Percentiles rank a stretch among this genome's conserved stretches.
Conservation (phyloP, 2,888 invertebrate species). For the Ornithoptera alexandrae region DNA sequence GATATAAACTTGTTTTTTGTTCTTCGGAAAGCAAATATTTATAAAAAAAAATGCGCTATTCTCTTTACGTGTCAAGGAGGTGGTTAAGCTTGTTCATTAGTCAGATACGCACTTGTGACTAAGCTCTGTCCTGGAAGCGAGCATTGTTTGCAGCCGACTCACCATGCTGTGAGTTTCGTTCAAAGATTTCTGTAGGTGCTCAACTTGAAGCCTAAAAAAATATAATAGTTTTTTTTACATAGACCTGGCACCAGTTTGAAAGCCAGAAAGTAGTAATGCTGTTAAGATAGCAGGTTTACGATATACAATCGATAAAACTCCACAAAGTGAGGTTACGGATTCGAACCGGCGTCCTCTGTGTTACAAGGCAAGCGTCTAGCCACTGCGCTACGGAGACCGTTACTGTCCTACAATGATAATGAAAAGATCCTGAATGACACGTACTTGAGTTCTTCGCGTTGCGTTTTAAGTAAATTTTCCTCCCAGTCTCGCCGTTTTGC, state of each 20-base stretch:
- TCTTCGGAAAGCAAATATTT: no score
- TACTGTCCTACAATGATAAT: no score
- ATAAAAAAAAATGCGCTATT: background rate
- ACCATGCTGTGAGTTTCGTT: constrained; percentile 73
- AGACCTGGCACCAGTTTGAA: no score
- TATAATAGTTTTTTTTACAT: background rate
- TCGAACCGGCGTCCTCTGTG: no score
- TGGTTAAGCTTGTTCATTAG: background rate
- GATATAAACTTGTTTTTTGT: no score
- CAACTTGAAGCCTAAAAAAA: constrained; percentile 66
- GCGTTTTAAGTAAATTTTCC: constrained; percentile 65
- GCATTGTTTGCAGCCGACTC: constrained; percentile 63
- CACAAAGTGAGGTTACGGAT: no score
- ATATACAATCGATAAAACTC: no score
- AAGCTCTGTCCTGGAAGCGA: constrained; percentile 57
- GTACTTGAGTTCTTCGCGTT: constrained; percentile 67
- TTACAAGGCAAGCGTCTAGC: no score
- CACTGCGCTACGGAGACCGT: no score
- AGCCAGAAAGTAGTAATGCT: no score
- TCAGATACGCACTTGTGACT: constrained; percentile 56
- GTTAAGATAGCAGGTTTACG: no score
- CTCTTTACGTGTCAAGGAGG: background rate
- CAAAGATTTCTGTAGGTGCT: constrained; percentile 65
- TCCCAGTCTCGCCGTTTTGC: constrained; percentile 80
- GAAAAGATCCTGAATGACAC: constrained; percentile 7